phyloP scores from a whole-genome alignment of 2,113 vertebrate species.

The Cyphotilapia sp. region DNA sequence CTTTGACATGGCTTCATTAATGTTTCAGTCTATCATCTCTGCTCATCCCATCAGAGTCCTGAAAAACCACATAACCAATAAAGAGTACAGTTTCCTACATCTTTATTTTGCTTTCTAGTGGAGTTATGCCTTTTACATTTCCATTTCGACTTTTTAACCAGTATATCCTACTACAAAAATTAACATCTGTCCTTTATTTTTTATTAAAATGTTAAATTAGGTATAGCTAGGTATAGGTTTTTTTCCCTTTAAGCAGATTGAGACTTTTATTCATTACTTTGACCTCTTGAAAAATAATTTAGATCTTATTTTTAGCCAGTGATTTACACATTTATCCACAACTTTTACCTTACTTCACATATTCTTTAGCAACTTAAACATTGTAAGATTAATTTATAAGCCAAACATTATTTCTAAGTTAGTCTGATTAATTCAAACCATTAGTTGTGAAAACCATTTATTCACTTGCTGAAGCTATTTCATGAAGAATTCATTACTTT shows the following conservation, averaged over 20 bases:
- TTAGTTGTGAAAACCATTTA: background rate
- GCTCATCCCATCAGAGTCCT: background rate
- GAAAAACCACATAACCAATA: background rate
- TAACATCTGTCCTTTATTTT: background rate
- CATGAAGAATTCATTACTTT: background rate
- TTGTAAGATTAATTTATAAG: background rate
- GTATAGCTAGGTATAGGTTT: background rate
- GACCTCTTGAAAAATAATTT: background rate
- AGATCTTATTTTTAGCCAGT: background rate
- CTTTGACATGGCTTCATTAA: background rate
- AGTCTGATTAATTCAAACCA: background rate
- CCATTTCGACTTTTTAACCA: background rate
- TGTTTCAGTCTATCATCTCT: rapidly evolving
- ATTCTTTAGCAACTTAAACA: background rate
- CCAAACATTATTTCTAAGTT: background rate
- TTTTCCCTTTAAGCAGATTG: background rate
- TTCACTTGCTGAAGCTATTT: background rate
- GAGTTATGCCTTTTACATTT: background rate
- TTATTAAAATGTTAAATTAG: background rate
- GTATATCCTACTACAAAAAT: background rate
- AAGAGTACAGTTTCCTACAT: background rate
- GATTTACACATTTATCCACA: rapidly evolving
- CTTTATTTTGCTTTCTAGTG: background rate
- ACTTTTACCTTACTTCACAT: background rate
- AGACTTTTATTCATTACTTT: background rate